Percentiles rank a stretch among this genome's conserved stretches.
Conservation (phyloP, 2,888 invertebrate genomes). For the Eupithecia abbreviata region DNA sequence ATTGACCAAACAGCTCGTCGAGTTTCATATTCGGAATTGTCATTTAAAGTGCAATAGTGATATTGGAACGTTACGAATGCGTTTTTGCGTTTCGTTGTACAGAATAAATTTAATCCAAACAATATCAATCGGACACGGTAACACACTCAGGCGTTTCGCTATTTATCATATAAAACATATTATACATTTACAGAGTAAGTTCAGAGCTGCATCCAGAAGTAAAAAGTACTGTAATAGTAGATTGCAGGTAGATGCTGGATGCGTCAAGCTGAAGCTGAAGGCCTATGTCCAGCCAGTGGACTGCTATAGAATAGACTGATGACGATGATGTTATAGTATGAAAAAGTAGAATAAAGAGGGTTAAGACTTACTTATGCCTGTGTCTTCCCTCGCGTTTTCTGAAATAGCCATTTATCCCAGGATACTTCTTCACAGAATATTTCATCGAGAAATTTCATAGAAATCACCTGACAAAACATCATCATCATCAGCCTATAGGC, state of each 20-base stretch:
- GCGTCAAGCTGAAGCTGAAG: no score
- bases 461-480: neutral
- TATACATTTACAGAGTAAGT: conserved; percentile 44
- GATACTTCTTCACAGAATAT: neutral
- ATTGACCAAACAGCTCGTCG: neutral
- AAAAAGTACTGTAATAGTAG: neutral
- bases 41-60: conserved; percentile 36
- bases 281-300: no score
- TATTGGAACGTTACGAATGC: conserved; percentile 49
- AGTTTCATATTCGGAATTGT: conserved; percentile 13
- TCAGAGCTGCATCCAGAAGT: conserved; percentile 13
- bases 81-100: conserved; percentile 69
- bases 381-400: neutral
- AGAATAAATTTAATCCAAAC: conserved; percentile 76
- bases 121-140: conserved; percentile 78
- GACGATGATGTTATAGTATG: no score
- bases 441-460: neutral
- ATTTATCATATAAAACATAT: conserved; percentile 77
- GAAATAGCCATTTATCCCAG: neutral
- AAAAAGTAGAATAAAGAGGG: neutral
- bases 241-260: no score
- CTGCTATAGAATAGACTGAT: no score
- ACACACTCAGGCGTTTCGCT: conserved; percentile 73
- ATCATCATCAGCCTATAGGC: no score
- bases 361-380: neutral